Percentiles rank a stretch among this genome's conserved stretches.
phyloP scores from a whole-genome alignment of 2,797 vertebrate species.

The Philypnodon macrostomus region DNA sequence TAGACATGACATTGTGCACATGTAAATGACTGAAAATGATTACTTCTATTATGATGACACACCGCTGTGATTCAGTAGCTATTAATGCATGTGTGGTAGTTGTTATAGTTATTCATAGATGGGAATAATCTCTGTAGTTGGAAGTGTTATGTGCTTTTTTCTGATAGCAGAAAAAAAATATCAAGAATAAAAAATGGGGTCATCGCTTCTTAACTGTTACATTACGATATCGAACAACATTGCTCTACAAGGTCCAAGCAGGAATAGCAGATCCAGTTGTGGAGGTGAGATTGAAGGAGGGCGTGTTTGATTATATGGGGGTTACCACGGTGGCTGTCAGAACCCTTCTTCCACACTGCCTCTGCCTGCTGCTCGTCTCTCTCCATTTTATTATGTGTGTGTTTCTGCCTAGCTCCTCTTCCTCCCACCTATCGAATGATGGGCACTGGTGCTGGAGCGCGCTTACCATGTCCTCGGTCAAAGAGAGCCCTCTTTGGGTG shows the following conservation, averaged over 20 bases:
- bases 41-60: neutral
- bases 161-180: constrained; percentile 17
- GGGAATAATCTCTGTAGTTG: constrained; percentile 9
- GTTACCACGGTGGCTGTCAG: constrained; percentile 60
- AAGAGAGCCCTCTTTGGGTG: constrained; percentile 78
- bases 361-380: constrained; percentile 36
- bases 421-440: constrained; percentile 52
- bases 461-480: constrained; percentile 62
- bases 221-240: constrained; percentile 48
- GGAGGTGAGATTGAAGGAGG: constrained; percentile 47
- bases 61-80: neutral
- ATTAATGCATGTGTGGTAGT: constrained; percentile 12
- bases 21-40: constrained; percentile 15
- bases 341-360: constrained; percentile 33
- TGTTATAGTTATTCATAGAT: constrained; percentile 19
- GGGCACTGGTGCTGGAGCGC: constrained; percentile 53
- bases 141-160: constrained; percentile 17
- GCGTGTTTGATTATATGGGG: constrained; percentile 58
- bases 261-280: constrained; percentile 41
- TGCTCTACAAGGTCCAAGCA: constrained; percentile 31
- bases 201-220: constrained; percentile 25
- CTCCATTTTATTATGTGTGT: constrained; percentile 44
- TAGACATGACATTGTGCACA: constrained; percentile 10
- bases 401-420: constrained; percentile 52
- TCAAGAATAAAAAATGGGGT: constrained; percentile 4